phyloP scores from a whole-genome alignment of 2,113 vertebrate species.

The Grantiella picta region DNA sequence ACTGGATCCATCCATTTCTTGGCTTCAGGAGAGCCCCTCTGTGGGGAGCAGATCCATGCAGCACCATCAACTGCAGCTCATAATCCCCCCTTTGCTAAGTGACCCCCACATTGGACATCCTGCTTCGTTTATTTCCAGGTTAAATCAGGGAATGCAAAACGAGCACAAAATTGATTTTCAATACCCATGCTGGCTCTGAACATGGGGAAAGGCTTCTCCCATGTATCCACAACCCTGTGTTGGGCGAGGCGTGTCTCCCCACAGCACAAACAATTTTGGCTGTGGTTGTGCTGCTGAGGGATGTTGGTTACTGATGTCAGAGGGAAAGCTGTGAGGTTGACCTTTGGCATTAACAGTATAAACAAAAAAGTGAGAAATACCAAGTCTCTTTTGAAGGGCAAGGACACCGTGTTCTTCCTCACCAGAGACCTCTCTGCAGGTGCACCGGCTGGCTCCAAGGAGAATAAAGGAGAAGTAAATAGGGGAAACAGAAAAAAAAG shows the following conservation, averaged over 20 bases:
- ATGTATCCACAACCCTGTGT: fast-evolving
- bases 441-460: background rate
- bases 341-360: background rate
- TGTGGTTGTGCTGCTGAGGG: background rate
- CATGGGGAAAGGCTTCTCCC: background rate
- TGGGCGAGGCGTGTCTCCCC: too few relatives aligned
- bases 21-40: background rate
- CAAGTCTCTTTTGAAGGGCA: background rate
- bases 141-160: background rate
- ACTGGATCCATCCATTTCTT: background rate
- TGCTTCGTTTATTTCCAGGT: background rate
- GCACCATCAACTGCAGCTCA: background rate
- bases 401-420: conserved; percentile 7
- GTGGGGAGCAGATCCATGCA: background rate
- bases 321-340: background rate
- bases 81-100: background rate
- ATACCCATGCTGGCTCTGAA: fast-evolving
- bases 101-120: background rate
- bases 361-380: conserved; percentile 23
- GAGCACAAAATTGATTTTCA: background rate
- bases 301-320: background rate
- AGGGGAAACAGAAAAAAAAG: conserved; percentile 35
- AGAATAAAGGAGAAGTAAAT: conserved; percentile 55
- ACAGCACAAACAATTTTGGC: background rate
- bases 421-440: conserved; percentile 5